Percentiles rank a stretch among this genome's conserved stretches.
phyloP scores from a whole-genome alignment of 1,140 invertebrate species.

The Brachionus rubens region DNA sequence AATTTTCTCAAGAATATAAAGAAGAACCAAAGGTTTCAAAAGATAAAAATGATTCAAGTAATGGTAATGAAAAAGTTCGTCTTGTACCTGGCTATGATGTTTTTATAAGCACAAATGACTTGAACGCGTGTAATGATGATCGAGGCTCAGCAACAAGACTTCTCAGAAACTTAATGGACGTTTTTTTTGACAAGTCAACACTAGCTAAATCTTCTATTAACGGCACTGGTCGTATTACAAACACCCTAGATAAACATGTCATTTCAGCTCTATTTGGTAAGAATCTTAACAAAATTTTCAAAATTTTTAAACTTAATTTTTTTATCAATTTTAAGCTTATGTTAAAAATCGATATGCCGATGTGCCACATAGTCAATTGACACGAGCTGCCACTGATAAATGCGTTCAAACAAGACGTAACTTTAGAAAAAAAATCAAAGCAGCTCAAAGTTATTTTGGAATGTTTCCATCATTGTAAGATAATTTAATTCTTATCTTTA shows the following conservation, averaged over 20 bases:
- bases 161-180: slow-evolving; percentile 43
- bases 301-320: background rate
- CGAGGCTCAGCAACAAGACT: slow-evolving; percentile 31
- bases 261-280: slow-evolving; percentile 45
- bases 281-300: background rate
- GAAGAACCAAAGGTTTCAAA: slow-evolving; percentile 35
- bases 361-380: slow-evolving; percentile 43
- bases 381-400: slow-evolving; percentile 43
- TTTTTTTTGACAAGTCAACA: slow-evolving; percentile 44
- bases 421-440: slow-evolving; percentile 47
- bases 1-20: slow-evolving; percentile 24
- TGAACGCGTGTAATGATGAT: slow-evolving; percentile 44
- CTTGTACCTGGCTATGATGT: slow-evolving; percentile 42
- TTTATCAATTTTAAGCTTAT: slow-evolving; percentile 42
- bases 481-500: no score
- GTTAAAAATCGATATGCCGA: slow-evolving; percentile 42
- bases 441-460: slow-evolving; percentile 39
- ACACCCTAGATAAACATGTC: slow-evolving; percentile 37
- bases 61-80: slow-evolving; percentile 41
- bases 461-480: slow-evolving; percentile 46
- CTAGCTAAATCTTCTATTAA: slow-evolving; percentile 45
- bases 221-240: slow-evolving; percentile 42
- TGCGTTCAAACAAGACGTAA: slow-evolving; percentile 46
- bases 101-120: slow-evolving; percentile 41
- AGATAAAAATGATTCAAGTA: slow-evolving; percentile 10